Base-by-base conservation (phyloP, 2,113 vertebrate genomes). In the Notothenia rossii region DNA sequence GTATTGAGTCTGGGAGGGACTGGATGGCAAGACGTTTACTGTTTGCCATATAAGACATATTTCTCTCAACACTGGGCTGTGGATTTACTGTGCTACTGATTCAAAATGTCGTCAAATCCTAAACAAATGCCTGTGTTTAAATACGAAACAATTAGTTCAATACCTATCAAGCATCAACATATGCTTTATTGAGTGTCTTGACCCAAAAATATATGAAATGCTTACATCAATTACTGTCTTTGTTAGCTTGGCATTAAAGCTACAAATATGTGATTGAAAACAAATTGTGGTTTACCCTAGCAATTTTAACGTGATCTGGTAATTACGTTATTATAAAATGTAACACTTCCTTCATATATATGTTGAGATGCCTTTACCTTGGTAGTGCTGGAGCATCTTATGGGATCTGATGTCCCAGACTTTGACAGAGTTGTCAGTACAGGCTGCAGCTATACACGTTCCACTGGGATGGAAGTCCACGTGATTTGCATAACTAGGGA, bases 401-500 rank as follows among this genome's bases (percentile, higher is more conserved):
- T 97, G 96, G 40, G 96, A 97, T 83, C 98, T 95, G 81, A 99
- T 91, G 10, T 99, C 98, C 98, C 98, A 99, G 55, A 99, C 93
- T 84, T 98, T 99, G 36, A 99, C 97, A 0, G 97, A 97, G 93
- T 94, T 96, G 91, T 99, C 97, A 36, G 97, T 96, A 8, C 96
- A 81, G 0, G 96, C 96, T 0, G 96, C 95, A 1, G 98, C 98
- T 1, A 99, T 94, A 81, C 96, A 99, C 0, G 96, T 96, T 1
- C 98, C 97, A 7, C 95, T 97, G 29, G 98, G 97, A 72, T 99
- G 97, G 81, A 99, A 99, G 75, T 98, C 98, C 82, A 96, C 97
- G 0, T 94, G 91, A 80, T 93, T 98, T 83, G 97, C 96, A 86
- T 96, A 97, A 66, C 98, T 99, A 89, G 7, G 25, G 4, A 68